phyloP scores from a whole-genome alignment of 2,797 vertebrate genomes.

The Botia almorhae region DNA sequence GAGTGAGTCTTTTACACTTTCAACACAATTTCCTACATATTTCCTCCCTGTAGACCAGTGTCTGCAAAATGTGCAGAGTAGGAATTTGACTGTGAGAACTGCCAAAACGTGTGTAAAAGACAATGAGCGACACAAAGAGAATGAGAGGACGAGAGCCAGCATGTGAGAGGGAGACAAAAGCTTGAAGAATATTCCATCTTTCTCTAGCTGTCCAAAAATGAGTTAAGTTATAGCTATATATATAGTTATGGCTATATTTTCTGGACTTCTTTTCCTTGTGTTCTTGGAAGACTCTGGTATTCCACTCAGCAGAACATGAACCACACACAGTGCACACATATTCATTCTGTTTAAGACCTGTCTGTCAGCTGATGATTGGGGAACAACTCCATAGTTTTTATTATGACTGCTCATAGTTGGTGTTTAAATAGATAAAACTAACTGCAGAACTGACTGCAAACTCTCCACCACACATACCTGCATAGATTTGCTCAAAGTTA shows the following conservation, averaged over 20 bases:
- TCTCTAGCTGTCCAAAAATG: slow-evolving; percentile 62
- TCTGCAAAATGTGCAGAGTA: slow-evolving; percentile 83
- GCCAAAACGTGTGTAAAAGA: slow-evolving; percentile 68
- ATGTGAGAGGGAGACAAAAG: slow-evolving; percentile 11
- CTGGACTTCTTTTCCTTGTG: slow-evolving; percentile 57
- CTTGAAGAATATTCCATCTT: slow-evolving; percentile 56
- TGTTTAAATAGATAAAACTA: slow-evolving; percentile 19
- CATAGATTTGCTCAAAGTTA: slow-evolving; percentile 11
- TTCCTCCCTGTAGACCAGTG: slow-evolving; percentile 83
- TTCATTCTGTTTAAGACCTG: slow-evolving; percentile 40
- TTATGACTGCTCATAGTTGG: neutral
- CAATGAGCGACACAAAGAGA: slow-evolving; percentile 32
- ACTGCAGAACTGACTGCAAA: slow-evolving; percentile 16
- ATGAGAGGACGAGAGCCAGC: neutral
- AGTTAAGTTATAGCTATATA: slow-evolving; percentile 77
- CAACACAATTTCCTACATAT: slow-evolving; percentile 85
- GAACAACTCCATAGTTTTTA: neutral
- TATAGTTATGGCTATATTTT: no score
- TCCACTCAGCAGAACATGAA: slow-evolving; percentile 49
- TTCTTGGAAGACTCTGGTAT: slow-evolving; percentile 76
- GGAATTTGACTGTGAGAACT: slow-evolving; percentile 77
- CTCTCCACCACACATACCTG: slow-evolving; percentile 32
- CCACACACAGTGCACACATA: slow-evolving; percentile 35
- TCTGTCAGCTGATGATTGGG: neutral
- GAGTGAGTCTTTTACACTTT: slow-evolving; percentile 79